These are phyloP conservation scores for Psittacula derbiana DNA, from an alignment of 2,797 vertebrate species.

Conservation along the genomic window DNA sequence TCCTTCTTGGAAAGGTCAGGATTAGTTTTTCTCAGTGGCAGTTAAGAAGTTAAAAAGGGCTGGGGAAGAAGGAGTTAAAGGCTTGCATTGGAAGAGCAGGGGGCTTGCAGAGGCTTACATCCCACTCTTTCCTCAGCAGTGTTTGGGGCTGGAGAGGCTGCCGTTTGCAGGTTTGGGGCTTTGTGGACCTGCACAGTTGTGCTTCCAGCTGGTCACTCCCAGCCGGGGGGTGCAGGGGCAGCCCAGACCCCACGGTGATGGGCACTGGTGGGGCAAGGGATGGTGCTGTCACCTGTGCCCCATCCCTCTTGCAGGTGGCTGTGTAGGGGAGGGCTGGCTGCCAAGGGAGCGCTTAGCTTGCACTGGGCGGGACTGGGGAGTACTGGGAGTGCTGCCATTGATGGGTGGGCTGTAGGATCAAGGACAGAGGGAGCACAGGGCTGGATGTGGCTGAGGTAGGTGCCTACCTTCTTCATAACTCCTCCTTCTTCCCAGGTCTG, in stretches of 20 bases:
- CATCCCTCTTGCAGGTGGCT: slow-evolving; percentile 3
- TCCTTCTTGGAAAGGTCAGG: not conserved
- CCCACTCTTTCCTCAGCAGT: not conserved
- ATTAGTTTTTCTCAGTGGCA: not conserved
- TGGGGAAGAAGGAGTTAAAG: slow-evolving; percentile 33
- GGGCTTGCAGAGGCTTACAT: not conserved
- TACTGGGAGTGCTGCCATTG: not conserved
- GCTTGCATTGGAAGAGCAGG: not conserved
- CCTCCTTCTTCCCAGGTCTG: not conserved
- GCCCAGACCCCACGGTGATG: not conserved
- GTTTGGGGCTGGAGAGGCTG: not conserved
- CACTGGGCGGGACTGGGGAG: slow-evolving; percentile 43
- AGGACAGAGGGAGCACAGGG: not conserved
- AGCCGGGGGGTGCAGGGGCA: not conserved
- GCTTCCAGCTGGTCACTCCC: not conserved
- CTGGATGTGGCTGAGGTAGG: not conserved
- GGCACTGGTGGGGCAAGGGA: not conserved
- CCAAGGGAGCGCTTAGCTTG: fast-evolving
- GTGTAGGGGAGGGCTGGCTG: not conserved
- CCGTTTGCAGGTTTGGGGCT: not conserved
- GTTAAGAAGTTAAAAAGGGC: not conserved
- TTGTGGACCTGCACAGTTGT: fast-evolving
- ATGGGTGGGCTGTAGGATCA: not conserved
- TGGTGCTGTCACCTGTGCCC: not conserved
- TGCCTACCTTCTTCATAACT: not conserved